phyloP scores from a whole-genome alignment of 2,888 invertebrate genomes.

The Clistopyga incitator region DNA sequence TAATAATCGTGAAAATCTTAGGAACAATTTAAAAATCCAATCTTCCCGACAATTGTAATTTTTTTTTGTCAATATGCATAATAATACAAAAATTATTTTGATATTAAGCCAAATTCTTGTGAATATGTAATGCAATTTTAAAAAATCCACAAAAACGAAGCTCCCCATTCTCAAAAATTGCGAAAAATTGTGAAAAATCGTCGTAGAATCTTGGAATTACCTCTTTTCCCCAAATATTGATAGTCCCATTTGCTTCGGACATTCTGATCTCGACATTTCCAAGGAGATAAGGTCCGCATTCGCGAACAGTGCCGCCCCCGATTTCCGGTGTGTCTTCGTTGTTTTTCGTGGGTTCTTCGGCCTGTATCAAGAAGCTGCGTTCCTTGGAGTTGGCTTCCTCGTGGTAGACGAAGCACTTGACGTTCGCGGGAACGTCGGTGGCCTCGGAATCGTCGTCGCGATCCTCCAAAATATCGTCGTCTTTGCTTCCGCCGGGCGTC shows the following conservation, averaged over 20 bases:
- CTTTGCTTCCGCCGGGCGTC: conserved; percentile 34
- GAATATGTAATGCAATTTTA: too few relatives aligned
- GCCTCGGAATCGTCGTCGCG: conserved; percentile 60
- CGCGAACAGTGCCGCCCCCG: conserved; percentile 73
- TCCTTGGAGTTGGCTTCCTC: conserved; percentile 78
- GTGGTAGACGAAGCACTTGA: conserved; percentile 80
- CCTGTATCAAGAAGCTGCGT: conserved; percentile 80
- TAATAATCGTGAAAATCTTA: background rate
- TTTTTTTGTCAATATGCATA: too few relatives aligned
- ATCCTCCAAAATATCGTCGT: conserved; percentile 29
- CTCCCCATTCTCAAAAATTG: too few relatives aligned
- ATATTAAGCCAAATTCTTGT: too few relatives aligned
- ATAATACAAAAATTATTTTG: too few relatives aligned
- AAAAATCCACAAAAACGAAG: too few relatives aligned
- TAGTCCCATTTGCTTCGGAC: conserved; percentile 82
- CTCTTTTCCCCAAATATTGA: conserved; percentile 83
- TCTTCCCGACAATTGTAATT: background rate
- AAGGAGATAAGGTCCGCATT: conserved; percentile 82
- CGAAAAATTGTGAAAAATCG: too few relatives aligned
- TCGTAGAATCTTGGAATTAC: too few relatives aligned
- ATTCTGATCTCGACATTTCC: conserved; percentile 82
- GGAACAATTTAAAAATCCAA: background rate
- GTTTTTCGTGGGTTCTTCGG: conserved; percentile 68
- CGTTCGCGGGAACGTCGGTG: conserved; percentile 73
- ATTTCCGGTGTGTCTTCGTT: conserved; percentile 62